Base-by-base conservation (phyloP, 2,113 vertebrate genomes). In the Bucco capensis region DNA sequence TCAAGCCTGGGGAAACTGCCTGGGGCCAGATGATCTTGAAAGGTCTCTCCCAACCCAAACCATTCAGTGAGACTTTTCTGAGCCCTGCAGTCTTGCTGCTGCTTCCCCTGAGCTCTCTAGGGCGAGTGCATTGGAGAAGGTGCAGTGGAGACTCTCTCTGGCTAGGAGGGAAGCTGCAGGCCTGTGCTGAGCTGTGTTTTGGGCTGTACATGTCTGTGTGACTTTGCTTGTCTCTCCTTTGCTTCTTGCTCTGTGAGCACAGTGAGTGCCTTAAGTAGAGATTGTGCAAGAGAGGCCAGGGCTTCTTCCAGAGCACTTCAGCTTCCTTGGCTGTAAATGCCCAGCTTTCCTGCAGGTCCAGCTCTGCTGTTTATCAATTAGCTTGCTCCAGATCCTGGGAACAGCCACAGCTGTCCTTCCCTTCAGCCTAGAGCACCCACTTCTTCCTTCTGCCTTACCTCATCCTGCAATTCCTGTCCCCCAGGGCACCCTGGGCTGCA, bases 361-460 rank as follows among this genome's bases (percentile, higher is more conserved):
- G 21, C 78, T 67, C 72, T 93, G 49, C 40, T 73, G 79, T 75
- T 83, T 94, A 31, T 93, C 95, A 88, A 77, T 82, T 61, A 51
- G 71, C 62, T 88, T 66, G 33, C 88, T 86, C 16, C 64, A 57
- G 96, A 61, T 61, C 78, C 57, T 93, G 75, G 86, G 83, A 94
- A 79, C 65, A 69, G 31, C 27, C 75, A 5, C 65, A 94, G 38
- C 58, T 92, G 84, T 93, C 67, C 83, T 90, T 70, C 46, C 64
- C 65, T 28, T 6, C 74, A 74, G 81, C 58, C 16, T 30, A 1
- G 23, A 93, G 91, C 93, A 92, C 91, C 96, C 86, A 57, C 62
- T 73, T n/a, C n/a, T n/a, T 93, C 92, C 79, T 91, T 75, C 91
- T 93, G 94, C 87, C 83, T 92, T 89, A 70, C 84, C 74, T 94